phyloP scores from a whole-genome alignment of 1,140 invertebrate genomes.

The Achatina immaculata region DNA sequence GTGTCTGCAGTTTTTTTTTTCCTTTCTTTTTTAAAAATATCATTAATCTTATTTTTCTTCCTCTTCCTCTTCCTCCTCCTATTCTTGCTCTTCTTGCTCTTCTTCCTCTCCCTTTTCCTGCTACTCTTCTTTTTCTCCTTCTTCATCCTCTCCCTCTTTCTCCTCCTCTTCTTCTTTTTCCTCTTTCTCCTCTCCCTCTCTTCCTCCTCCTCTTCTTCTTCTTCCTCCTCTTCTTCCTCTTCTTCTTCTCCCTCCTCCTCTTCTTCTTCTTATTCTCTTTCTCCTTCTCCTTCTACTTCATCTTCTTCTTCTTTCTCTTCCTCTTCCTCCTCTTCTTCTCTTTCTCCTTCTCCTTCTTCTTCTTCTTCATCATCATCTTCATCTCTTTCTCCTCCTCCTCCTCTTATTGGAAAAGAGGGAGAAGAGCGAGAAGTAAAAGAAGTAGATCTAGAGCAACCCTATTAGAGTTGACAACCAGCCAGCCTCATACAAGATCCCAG shows the following conservation, averaged over 20 bases:
- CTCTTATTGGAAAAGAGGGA: too few species aligned
- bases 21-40: too few species aligned
- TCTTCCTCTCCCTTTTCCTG: neutral
- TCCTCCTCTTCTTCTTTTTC: conserved; percentile 22
- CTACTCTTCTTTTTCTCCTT: neutral
- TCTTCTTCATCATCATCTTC: neutral
- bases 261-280: neutral
- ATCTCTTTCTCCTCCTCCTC: neutral
- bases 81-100: neutral
- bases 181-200: conserved; percentile 21
- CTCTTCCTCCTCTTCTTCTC: conserved; percentile 22
- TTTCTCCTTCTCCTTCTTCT: conserved; percentile 11
- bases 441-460: too few species aligned
- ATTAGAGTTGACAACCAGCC: too few species aligned
- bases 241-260: neutral
- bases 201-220: neutral
- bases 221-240: neutral
- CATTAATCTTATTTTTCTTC: conserved; percentile 5
- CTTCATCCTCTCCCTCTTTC: neutral
- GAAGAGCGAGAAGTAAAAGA: too few species aligned
- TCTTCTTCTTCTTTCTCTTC: neutral
- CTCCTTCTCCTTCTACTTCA: neutral
- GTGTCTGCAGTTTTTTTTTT: too few species aligned
- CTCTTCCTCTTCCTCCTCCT: neutral
- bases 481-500: too few species aligned